Percentiles rank a stretch among this genome's conserved stretches.
Evolutionary conservation across 2,888 invertebrate genomes (phyloP).

Genomic region (Scrobipalpa atriplicella): DNA sequence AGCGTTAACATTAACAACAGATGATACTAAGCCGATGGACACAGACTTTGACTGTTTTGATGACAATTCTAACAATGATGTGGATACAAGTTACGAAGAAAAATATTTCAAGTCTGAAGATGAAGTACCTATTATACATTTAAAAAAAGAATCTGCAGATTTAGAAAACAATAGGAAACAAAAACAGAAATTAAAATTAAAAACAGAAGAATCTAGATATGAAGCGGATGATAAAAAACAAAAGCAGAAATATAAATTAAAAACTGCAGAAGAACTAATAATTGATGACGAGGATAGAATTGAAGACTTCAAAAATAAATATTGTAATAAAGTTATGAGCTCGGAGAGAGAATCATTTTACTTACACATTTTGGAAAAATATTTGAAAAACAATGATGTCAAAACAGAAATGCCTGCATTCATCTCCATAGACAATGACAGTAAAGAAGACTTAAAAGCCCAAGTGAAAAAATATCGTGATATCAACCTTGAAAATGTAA

Average conservation of each 20-base stretch:
- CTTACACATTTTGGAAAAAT: constrained; percentile 14
- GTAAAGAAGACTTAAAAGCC: background rate
- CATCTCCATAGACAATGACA: constrained; percentile 1
- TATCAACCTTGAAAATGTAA: background rate
- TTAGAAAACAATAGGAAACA: background rate
- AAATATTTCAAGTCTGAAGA: background rate
- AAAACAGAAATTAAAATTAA: background rate
- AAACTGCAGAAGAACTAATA: background rate
- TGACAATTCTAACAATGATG: background rate
- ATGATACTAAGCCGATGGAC: background rate
- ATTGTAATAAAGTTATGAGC: background rate
- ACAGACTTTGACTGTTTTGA: background rate
- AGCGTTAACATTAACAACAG: background rate
- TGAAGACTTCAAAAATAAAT: constrained; percentile 1
- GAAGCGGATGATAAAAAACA: background rate
- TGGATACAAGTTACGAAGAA: background rate
- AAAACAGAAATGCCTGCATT: background rate
- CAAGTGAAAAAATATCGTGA: background rate
- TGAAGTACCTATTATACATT: background rate
- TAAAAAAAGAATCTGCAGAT: background rate
- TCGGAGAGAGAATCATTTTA: constrained; percentile 4
- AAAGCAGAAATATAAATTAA: background rate
- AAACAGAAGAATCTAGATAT: background rate
- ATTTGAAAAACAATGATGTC: background rate
- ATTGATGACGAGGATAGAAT: constrained; percentile 7